These are phyloP conservation scores for Uria lomvia DNA, from an alignment of 2,113 vertebrate species.

Conservation along the genomic window DNA sequence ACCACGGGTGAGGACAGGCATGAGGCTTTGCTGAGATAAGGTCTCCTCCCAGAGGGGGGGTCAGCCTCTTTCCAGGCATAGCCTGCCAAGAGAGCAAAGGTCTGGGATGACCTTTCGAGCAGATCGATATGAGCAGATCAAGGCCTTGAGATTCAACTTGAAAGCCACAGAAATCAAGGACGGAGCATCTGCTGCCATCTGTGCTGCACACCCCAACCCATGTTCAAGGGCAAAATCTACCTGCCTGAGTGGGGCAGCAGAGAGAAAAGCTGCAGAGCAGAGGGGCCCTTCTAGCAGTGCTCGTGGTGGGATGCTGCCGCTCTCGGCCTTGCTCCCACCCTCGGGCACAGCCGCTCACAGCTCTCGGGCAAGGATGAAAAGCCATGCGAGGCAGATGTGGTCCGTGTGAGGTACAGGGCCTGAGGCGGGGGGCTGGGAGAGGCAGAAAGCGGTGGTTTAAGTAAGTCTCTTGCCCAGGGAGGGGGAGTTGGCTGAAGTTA, in stretches of 20 bases:
- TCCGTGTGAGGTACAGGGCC: background rate
- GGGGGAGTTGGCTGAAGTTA: background rate
- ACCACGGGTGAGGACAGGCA: background rate
- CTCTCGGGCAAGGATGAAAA: background rate
- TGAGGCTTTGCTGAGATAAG: background rate
- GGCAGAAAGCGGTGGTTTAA: background rate
- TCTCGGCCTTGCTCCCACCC: background rate
- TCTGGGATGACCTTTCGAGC: background rate
- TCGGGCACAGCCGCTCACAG: accelerated
- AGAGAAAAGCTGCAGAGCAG: background rate
- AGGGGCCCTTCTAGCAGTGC: background rate
- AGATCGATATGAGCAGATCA: background rate
- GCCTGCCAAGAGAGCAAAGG: background rate
- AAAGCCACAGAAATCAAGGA: background rate
- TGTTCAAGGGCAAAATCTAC: background rate
- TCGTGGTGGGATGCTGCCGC: background rate
- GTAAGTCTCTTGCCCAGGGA: background rate
- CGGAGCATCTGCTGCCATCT: background rate
- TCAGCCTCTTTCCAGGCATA: background rate
- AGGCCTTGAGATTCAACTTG: background rate
- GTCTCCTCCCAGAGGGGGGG: background rate
- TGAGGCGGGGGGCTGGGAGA: accelerated
- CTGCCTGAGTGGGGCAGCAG: background rate
- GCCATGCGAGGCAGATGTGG: background rate
- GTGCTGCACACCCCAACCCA: background rate